Evolutionary conservation across 2,888 invertebrate species (phyloP), one percentile per base, ranked within the genome.

Genomic region (Notodonta ziczac): DNA sequence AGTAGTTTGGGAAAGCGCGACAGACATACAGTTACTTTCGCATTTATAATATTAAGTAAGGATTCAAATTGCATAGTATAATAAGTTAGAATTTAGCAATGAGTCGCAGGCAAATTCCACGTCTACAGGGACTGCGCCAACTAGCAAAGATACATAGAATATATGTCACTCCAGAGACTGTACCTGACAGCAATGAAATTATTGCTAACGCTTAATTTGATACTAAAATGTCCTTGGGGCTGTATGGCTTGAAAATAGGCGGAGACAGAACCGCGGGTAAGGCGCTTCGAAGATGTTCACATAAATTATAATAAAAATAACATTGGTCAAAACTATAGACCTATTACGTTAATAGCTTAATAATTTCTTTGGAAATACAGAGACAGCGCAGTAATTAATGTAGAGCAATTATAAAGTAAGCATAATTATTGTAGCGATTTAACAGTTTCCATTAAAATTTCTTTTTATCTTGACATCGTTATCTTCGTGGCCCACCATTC

Each of bases 141-240:
- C 69, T 73, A 74, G 77, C 75, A 63, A 74, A 80, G 81, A 81
- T 85, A 83, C 85, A 84, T 80, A 74, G 67, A 82, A 83, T 78
- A 74, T 77, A 84, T 85, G 72, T 71, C 70, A 70, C 80, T 74
- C 77, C 62, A 46, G 82, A 74, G 83, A 76, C 66, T 65, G 71
- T 67, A 73, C 66, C 66, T 80, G 78, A 74, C 76, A 76, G 72
- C 70, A 73, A 71, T 77, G 74, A 77, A 82, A 79, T 81, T 81
- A 82, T 80, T 76, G 75, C 74, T 72, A 76, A 62, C 66, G 73
- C n/a, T 76, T 77, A 73, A 77, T 79, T 77, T 74, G 69, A 67
- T 62, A 69, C 57, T 61, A 12, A 60, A 60, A 60, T 59, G 59
- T 57, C 60, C 72, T 62, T 62, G 39, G 58, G 14, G 12, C 24